Evolutionary conservation across 2,888 invertebrate genomes (phyloP).

Genomic region (Chrysina gloriosa): DNA sequence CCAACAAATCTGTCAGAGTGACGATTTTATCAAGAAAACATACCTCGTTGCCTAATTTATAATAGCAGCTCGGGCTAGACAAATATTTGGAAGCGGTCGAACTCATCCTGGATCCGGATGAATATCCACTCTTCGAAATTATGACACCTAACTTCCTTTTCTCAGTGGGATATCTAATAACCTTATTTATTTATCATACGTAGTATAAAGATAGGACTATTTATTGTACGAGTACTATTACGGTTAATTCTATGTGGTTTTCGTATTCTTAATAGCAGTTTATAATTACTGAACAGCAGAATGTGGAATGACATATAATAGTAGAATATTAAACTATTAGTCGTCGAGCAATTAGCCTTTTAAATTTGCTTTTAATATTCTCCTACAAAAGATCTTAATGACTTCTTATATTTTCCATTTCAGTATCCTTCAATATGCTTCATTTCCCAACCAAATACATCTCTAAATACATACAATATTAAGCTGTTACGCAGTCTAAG

Average conservation of each 20-base stretch:
- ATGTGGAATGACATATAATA: not conserved
- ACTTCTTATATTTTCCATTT: no score
- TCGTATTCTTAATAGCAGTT: not conserved
- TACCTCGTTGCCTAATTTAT: conserved; percentile 39
- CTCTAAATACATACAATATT: no score
- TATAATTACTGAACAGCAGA: not conserved
- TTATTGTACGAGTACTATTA: conserved; percentile 14
- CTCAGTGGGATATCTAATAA: conserved; percentile 26
- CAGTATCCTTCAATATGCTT: no score
- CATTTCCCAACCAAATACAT: no score
- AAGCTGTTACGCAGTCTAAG: no score
- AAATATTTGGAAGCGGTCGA: conserved; percentile 37
- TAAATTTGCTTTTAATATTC: no score
- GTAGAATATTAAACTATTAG: not conserved
- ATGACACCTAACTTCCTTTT: conserved; percentile 35
- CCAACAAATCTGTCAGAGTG: conserved; percentile 40
- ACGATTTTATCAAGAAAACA: conserved; percentile 37
- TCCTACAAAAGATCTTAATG: no score
- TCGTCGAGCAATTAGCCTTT: no score
- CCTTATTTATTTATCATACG: conserved; percentile 12
- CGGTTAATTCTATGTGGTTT: not conserved
- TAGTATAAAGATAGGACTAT: conserved; percentile 1
- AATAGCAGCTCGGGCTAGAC: conserved; percentile 40
- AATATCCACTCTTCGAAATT: conserved; percentile 25
- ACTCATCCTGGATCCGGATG: conserved; percentile 25